Evolutionary conservation across 1,140 invertebrate genomes (phyloP).

Genomic region (Myzus persicae): DNA sequence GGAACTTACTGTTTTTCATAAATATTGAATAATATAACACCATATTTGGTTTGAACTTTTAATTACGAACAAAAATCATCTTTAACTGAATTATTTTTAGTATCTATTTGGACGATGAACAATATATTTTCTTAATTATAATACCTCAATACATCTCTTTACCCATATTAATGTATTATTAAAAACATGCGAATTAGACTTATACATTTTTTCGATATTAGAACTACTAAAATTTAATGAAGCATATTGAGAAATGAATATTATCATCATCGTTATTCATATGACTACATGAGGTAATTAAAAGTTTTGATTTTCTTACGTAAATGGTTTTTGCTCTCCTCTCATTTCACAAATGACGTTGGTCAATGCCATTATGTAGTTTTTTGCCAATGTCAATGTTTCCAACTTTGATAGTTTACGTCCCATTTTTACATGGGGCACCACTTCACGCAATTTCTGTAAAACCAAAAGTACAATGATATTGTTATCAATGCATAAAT

Average conservation of each 20-base stretch:
- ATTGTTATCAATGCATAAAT: background rate
- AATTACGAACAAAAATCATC: background rate
- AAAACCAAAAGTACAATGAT: slow-evolving; percentile 55
- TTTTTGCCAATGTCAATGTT: slow-evolving; percentile 85
- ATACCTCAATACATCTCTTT: too few relatives aligned
- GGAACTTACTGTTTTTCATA: background rate
- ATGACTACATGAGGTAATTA: background rate
- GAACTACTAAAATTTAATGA: background rate
- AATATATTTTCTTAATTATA: too few relatives aligned
- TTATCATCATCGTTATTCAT: background rate
- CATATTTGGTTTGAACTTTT: background rate
- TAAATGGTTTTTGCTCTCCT: slow-evolving; percentile 74
- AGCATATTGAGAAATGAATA: background rate
- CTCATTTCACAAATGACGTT: slow-evolving; percentile 85
- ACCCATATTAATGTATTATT: too few relatives aligned
- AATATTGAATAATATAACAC: background rate
- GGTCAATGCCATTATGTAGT: slow-evolving; percentile 89
- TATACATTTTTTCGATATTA: background rate
- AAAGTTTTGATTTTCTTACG: slow-evolving; percentile 64
- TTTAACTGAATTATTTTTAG: too few relatives aligned
- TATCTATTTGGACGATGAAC: too few relatives aligned
- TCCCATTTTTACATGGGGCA: slow-evolving; percentile 86
- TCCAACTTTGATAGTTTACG: slow-evolving; percentile 87
- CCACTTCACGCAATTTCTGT: slow-evolving; percentile 82
- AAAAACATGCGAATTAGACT: too few relatives aligned